These are phyloP conservation scores for Vultur gryphus DNA, from an alignment of 2,797 vertebrate species.

Conservation along the genomic window DNA sequence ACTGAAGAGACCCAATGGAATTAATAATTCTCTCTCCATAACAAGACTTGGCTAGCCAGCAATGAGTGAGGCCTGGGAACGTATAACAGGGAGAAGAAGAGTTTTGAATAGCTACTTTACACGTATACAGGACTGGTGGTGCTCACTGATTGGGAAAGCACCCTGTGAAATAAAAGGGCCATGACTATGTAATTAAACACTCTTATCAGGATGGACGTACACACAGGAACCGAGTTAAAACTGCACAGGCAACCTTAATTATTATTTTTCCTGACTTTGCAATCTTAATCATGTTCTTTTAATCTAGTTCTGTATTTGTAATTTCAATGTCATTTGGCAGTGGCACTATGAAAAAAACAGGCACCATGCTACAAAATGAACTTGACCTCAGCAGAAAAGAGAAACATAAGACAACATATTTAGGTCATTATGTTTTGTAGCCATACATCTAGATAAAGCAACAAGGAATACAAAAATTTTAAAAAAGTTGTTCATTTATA, in stretches of 20 bases:
- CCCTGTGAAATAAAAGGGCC: not conserved
- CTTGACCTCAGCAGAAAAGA: not conserved
- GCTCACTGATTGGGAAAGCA: not conserved
- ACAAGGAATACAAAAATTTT: not conserved
- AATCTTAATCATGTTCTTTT: not conserved
- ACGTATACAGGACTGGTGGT: not conserved
- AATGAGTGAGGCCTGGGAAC: not conserved
- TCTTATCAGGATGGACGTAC: not conserved
- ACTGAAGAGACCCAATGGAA: not conserved
- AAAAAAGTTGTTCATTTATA: not conserved
- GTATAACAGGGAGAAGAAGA: not conserved
- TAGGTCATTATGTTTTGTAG: not conserved
- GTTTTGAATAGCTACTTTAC: not conserved
- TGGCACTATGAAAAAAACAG: not conserved
- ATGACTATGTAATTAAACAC: not conserved
- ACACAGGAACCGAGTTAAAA: not conserved
- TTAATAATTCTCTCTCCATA: not conserved
- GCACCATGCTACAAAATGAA: not conserved
- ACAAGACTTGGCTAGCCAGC: not conserved
- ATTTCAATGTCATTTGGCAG: not conserved
- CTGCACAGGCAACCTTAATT: not conserved
- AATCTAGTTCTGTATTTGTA: not conserved
- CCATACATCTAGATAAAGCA: not conserved
- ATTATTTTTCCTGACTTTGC: not conserved
- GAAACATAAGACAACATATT: not conserved